Base-by-base conservation (phyloP, 2,888 invertebrate species). In the Harpagoxenus sublaevis region DNA sequence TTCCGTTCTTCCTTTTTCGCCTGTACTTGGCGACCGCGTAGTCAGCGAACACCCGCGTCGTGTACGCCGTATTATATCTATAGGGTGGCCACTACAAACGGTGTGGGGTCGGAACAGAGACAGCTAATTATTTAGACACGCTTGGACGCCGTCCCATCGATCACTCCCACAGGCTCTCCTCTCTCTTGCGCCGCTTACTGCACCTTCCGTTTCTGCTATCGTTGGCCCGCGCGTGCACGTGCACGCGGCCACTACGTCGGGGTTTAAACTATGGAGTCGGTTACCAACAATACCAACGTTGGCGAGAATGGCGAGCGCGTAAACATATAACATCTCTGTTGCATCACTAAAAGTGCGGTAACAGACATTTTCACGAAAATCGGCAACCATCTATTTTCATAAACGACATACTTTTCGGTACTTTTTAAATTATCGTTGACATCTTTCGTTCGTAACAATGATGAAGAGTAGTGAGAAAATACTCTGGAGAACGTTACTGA, bases 51-150 rank as follows among this genome's bases (percentile, higher is more conserved):
- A 90, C 88, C 82, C 88, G 89, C 88, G 81, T 83, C 74, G 86
- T 87, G 86, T 77, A 79, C 84, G 85, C 75, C 84, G 90, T 89
- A 92, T 94, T 93, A 93, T 93, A 93, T 93, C 93, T 92, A 91
- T 91, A 90, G 92, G 92, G 90, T 92, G 90, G 91, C 92, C 91
- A 91, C 92, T 94, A 94, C 94, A 94, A 95, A 95, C 94, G 94
- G 93, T 88, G 91, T 91, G 93, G 93, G 92, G 92, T 92, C 93
- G 93, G 91, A 90, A 93, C 92, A 93, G 94, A 94, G 94, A 94
- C 95, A 94, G 95, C 94, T 95, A 95, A 95, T 95, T 95, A 95
- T 95, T 95, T 95, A 95, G 95, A 94, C 93, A 94, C 94, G 94
- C 93, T 94, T 92, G 94, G 94, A 94, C 93, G 93, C 94, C 93